Base-by-base conservation (phyloP, 2,113 vertebrate species). In the Corythornis madagascariensis region DNA sequence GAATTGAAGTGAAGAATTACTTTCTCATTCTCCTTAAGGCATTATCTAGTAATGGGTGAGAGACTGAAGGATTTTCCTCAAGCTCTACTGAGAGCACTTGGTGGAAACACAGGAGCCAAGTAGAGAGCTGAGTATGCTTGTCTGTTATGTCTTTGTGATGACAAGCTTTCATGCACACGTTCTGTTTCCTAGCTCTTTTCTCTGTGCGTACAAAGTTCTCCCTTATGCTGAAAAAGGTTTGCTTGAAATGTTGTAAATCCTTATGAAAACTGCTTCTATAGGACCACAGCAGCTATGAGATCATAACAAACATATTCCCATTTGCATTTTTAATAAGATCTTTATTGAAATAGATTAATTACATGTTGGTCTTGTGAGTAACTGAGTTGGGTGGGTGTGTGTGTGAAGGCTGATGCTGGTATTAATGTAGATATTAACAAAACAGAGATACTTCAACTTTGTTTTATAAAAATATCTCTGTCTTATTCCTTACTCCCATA, bases 21-120 rank as follows among this genome's bases (percentile, higher is more conserved):
- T 75, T 82, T 82, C 24, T 80, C 28, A 9, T 66, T 42, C 28
- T 80, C 15, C 43, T 73, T 66, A 50, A 79, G 33, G 6, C 2
- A 3, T 74, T 66, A 35, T 78, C 16, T 69, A 67, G 29, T 72
- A 69, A 35, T n/a, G 76, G 42, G 13, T 66, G 47, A 74, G 71
- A 78, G 26, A 33, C 18, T 74, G 52, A 74, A 69, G 33, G 65
- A 53, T 78, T 92, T 86, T 77, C 31, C 29, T 53, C 40, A 47
- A 79, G 35, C 53, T 83, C 61, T 90, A 16, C n/a, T 92, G 66
- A 94, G 73, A 89, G 57, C 40, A 31, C 73, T 88, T 84, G 29
- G 50, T 81, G 48, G 38, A 83, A 69, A 11, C 0, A 0, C 16
- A 11, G 52, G 18, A 90, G 20, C 50, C 48, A 38, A 72, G 42